Conservation (phyloP, 2,797 vertebrate species). For the Phoxinus dragarum region DNA sequence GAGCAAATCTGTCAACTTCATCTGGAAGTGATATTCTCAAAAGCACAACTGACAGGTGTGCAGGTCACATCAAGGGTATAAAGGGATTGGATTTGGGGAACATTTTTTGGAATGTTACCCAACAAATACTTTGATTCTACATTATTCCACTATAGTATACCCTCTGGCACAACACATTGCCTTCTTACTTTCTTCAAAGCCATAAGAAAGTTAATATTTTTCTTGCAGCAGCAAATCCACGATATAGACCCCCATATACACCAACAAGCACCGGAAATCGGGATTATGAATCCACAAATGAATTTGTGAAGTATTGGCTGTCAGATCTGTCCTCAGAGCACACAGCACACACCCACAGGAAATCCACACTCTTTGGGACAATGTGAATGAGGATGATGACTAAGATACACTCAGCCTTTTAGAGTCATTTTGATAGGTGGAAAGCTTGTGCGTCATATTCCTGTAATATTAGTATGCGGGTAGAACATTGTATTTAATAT, state of each 20-base stretch:
- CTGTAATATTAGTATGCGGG: neutral
- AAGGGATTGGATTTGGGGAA: neutral
- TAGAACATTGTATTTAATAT: neutral
- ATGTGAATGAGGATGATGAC: constrained; percentile 19
- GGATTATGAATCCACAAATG: constrained; percentile 14
- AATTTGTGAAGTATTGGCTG: constrained; percentile 19
- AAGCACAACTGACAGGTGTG: constrained; percentile 47
- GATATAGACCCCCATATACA: too few species aligned
- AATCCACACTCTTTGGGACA: neutral
- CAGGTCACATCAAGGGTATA: neutral
- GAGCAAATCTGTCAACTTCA: constrained; percentile 29
- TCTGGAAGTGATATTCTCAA: constrained; percentile 51
- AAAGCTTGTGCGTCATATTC: neutral
- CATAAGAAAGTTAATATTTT: neutral
- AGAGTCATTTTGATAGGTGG: neutral
- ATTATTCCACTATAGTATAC: neutral
- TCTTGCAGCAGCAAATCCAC: neutral
- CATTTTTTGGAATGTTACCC: neutral
- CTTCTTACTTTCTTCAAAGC: constrained; percentile 9
- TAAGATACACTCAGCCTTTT: constrained; percentile 20
- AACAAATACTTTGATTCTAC: neutral
- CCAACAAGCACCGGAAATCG: constrained; percentile 37
- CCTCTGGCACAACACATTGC: neutral
- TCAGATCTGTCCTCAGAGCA: neutral
- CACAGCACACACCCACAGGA: constrained; percentile 42